phyloP scores from a whole-genome alignment of 2,888 invertebrate species.

The Ichneumon xanthorius region DNA sequence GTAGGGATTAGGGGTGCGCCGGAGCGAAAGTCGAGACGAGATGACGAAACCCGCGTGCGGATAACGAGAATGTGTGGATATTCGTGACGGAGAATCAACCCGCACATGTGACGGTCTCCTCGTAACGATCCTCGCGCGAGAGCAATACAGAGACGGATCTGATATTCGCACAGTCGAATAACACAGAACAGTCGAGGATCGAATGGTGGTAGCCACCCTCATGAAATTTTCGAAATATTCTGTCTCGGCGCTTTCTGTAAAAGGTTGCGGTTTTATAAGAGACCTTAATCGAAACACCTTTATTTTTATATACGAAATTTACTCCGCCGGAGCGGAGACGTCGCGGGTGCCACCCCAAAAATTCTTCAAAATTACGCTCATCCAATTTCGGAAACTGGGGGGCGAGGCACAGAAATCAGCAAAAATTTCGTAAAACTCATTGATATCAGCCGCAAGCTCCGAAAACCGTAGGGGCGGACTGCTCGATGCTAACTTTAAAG shows the following conservation, averaged over 20 bases:
- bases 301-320: background rate
- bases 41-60: conserved; percentile 46
- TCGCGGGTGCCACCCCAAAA: background rate
- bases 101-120: conserved; percentile 66
- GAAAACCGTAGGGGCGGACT: background rate
- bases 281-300: conserved; percentile 6
- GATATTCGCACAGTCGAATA: conserved; percentile 41
- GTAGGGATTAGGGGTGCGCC: background rate
- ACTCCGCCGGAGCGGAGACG: background rate
- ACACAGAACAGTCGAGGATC: conserved; percentile 26
- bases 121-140: conserved; percentile 18
- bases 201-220: conserved; percentile 57
- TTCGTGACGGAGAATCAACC: conserved; percentile 62
- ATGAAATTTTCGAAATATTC: conserved; percentile 45
- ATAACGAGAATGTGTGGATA: conserved; percentile 58
- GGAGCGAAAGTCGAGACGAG: conserved; percentile 15
- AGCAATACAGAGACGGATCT: conserved; percentile 41
- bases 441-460: background rate
- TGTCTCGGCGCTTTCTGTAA: background rate
- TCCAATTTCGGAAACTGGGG: background rate
- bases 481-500: background rate
- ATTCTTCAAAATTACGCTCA: background rate
- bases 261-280: conserved; percentile 8
- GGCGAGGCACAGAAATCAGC: background rate
- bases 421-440: background rate